Evolutionary conservation across 2,797 vertebrate genomes (phyloP).

Genomic region (Enteromius mattozi): DNA sequence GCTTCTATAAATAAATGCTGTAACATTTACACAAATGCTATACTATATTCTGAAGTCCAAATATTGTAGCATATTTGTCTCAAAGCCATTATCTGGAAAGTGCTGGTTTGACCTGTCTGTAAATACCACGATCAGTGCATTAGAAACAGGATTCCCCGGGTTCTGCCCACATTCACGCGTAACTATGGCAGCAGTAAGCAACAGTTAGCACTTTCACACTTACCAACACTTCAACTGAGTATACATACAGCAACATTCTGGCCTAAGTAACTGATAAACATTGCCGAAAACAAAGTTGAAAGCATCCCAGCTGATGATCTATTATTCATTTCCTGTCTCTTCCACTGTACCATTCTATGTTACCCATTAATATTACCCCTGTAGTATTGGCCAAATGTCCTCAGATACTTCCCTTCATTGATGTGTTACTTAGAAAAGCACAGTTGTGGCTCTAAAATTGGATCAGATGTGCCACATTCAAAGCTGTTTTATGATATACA

Average conservation of each 20-base stretch:
- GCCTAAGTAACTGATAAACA: background rate
- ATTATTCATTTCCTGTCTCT: conserved; percentile 9
- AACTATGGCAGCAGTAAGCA: conserved; percentile 66
- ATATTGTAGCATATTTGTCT: conserved; percentile 5
- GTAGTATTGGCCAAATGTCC: background rate
- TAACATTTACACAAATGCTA: background rate
- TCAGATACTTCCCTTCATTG: background rate
- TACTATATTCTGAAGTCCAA: background rate
- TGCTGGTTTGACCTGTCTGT: conserved; percentile 57
- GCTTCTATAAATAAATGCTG: conserved; percentile 2
- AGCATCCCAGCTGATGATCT: conserved; percentile 15
- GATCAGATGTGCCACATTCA: background rate
- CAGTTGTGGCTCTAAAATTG: background rate
- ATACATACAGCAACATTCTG: conserved; percentile 6
- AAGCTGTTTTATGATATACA: background rate
- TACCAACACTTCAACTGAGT: background rate
- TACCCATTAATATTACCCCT: background rate
- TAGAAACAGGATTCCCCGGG: conserved; percentile 59
- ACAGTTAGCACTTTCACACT: conserved; percentile 31
- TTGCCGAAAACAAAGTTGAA: background rate
- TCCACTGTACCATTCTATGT: background rate
- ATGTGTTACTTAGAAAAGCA: conserved; percentile 15
- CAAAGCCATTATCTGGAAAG: conserved; percentile 21
- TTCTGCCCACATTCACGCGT: conserved; percentile 54
- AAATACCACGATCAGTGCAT: conserved; percentile 57